Evolutionary conservation across 1,140 invertebrate species (phyloP), one percentile per base, ranked within the genome.

Genomic region (Arion vulgaris): DNA sequence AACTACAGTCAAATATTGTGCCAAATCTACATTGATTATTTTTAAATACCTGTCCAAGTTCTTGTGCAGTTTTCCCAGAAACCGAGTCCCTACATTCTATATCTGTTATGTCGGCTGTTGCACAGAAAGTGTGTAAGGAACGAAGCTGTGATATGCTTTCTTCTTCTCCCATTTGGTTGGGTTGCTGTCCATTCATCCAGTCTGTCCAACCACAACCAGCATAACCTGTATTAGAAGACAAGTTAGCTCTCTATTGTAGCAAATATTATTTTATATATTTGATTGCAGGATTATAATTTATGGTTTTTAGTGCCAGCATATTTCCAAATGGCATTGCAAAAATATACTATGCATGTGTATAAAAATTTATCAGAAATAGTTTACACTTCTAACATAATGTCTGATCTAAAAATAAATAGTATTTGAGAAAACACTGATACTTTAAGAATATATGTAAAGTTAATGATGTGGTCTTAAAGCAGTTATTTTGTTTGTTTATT

Each of bases 121-220:
- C 72, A 77, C 87, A 91, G 86, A 87, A 89, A 73, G 89, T 92
- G 86, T 94, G 94, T 88, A 94, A 86, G 81, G 94, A 88, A 2
- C 94, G 91, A 9, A 92, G 84, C 26, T 90, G 87, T 0, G 95
- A 94, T 49, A 96, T 86, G 0, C 93, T 93, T 89, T 96, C 95
- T n/a, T 93, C 89, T 66, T 96, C 95, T 41, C 90, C 91, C 32
- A 75, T 38, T 39, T 90, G 90, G 26, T 72, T 45, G 17, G 90
- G 90, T 23, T 68, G 79, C 80, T 92, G 84, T 23, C 83, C 85
- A 84, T 88, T 89, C 82, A 90, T 88, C 91, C 91, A 92, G 0
- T 77, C 76, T 32, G 91, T 91, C 88, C 88, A 92, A 1, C 90
- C 90, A 83, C 87, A 89, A 1, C 83, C 69, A 49, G 84, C 7